Evolutionary conservation across 1,140 invertebrate genomes (phyloP).

Genomic region (Pachypeltis micranthus): DNA sequence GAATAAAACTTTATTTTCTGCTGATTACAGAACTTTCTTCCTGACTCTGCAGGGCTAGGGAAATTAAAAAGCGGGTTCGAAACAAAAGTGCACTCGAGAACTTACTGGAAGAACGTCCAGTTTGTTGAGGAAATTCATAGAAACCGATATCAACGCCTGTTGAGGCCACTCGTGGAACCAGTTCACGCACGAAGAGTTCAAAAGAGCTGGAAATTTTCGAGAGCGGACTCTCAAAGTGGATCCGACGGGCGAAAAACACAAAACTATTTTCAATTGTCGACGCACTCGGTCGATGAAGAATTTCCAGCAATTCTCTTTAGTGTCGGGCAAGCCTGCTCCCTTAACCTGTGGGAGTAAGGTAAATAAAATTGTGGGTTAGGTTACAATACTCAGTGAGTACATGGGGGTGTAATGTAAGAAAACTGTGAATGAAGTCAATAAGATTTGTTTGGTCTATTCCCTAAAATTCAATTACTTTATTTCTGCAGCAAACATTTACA

Average conservation of each 20-base stretch:
- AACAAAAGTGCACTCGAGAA: no score
- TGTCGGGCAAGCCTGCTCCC: slow-evolving; percentile 73
- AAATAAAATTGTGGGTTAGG: no score
- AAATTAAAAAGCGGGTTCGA: no score
- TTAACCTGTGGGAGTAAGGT: slow-evolving; percentile 51
- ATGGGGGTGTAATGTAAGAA: no score
- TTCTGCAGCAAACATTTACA: no score
- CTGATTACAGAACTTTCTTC: no score
- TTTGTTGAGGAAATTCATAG: slow-evolving; percentile 74
- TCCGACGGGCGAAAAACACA: slow-evolving; percentile 91
- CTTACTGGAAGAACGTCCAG: slow-evolving; percentile 63
- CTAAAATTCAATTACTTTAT: no score
- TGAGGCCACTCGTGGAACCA: slow-evolving; percentile 99
- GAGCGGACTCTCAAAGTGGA: slow-evolving; percentile 79
- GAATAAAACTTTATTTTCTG: no score
- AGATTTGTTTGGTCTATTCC: no score
- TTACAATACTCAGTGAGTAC: no score
- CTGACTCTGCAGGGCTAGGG: no score
- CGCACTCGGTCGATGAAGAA: slow-evolving; percentile 93
- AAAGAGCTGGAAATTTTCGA: slow-evolving; percentile 88
- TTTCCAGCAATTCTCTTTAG: slow-evolving; percentile 92
- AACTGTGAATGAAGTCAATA: no score
- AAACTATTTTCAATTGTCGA: slow-evolving; percentile 76
- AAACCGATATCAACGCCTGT: slow-evolving; percentile 86
- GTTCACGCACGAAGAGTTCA: slow-evolving; percentile 89